Conservation (phyloP, 2,113 vertebrate genomes). For the Falcunculus frontatus region DNA sequence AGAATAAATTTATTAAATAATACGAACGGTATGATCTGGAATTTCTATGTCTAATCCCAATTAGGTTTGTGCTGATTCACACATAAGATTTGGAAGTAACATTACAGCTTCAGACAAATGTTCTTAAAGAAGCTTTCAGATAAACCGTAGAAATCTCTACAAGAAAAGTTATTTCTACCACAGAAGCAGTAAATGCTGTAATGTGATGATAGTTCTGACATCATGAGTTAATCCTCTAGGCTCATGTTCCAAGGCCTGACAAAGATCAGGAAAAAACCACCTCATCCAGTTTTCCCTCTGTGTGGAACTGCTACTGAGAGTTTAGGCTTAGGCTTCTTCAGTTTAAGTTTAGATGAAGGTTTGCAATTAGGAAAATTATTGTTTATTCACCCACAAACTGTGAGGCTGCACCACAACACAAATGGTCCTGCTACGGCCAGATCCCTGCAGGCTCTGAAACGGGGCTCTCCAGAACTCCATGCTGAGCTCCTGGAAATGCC, state of each 20-base stretch:
- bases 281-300: neutral
- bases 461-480: neutral
- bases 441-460: accelerated
- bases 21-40: neutral
- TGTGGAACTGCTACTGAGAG: neutral
- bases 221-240: neutral
- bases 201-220: neutral
- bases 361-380: neutral
- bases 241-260: neutral
- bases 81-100: neutral
- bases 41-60: neutral
- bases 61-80: neutral
- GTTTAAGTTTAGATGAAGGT: neutral
- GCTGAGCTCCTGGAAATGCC: neutral
- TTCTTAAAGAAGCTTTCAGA: neutral
- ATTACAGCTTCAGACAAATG: neutral
- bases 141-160: neutral
- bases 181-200: neutral
- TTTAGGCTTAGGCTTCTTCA: neutral
- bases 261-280: neutral
- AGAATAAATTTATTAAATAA: neutral
- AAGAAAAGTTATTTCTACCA: neutral
- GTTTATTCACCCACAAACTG: neutral
- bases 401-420: accelerated
- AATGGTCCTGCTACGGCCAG: no score